phyloP scores from a whole-genome alignment of 2,797 vertebrate genomes.

The Kryptolebias ocellatus region DNA sequence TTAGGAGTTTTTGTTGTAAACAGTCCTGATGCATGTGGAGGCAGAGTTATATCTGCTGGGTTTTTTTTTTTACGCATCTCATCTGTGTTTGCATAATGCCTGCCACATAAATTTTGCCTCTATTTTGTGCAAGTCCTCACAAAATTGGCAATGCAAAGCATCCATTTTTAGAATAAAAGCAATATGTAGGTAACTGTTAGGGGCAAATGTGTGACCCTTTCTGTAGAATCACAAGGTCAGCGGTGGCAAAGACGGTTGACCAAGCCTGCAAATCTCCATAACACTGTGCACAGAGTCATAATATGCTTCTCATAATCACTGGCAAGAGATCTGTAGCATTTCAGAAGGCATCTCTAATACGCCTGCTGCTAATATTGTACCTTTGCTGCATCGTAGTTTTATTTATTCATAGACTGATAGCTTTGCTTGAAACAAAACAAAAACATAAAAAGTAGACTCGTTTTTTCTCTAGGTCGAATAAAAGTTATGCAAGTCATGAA shows the following conservation, averaged over 20 bases:
- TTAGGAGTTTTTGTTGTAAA: slow-evolving; percentile 23
- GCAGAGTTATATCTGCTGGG: neutral
- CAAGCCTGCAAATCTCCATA: neutral
- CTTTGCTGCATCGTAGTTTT: neutral
- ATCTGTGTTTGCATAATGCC: neutral
- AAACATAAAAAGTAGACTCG: no score
- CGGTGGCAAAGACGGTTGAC: neutral
- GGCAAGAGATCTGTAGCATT: neutral
- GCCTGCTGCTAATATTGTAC: neutral
- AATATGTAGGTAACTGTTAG: neutral
- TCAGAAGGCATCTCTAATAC: neutral
- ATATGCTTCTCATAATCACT: no score
- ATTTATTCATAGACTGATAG: neutral
- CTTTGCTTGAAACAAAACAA: no score
- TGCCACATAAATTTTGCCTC: neutral
- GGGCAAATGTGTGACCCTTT: neutral
- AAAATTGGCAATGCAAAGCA: neutral
- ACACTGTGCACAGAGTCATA: neutral
- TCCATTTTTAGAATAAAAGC: neutral
- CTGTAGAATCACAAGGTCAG: neutral
- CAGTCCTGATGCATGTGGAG: neutral
- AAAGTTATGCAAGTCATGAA: neutral
- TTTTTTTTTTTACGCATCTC: neutral
- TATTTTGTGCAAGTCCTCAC: slow-evolving; percentile 8
- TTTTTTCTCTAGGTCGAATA: no score